phyloP scores from a whole-genome alignment of 2,888 invertebrate genomes.

The Drosophila birchii region DNA sequence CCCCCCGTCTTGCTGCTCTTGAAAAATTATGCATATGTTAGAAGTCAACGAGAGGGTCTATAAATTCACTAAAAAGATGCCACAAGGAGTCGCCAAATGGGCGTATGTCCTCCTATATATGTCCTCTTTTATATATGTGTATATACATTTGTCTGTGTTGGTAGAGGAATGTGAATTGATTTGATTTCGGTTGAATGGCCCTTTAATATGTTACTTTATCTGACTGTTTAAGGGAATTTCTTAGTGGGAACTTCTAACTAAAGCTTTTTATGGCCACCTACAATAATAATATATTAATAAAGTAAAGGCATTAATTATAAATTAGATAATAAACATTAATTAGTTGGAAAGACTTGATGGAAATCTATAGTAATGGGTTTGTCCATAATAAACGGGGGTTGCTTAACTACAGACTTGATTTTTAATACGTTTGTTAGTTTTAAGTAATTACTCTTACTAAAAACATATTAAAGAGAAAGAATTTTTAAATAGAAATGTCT shows the following conservation, averaged over 20 bases:
- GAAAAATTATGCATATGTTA: constrained; percentile 80
- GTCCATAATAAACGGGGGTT: not conserved
- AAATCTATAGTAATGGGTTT: not conserved
- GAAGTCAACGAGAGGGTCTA: constrained; percentile 73
- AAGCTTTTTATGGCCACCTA: not conserved
- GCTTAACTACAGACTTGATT: too few species aligned
- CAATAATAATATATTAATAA: constrained; percentile 6
- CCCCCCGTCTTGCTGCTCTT: constrained; percentile 67
- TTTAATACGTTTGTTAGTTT: not conserved
- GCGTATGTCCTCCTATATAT: constrained; percentile 8
- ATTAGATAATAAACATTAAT: constrained; percentile 9
- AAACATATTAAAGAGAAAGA: not conserved
- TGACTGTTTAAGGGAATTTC: not conserved
- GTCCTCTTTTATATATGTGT: not conserved
- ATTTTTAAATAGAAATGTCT: not conserved
- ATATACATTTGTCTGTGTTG: constrained; percentile 27
- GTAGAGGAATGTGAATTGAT: constrained; percentile 43
- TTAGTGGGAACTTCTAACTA: not conserved
- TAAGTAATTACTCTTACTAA: not conserved
- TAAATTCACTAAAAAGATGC: constrained; percentile 59
- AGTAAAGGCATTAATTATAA: constrained; percentile 1
- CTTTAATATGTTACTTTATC: constrained; percentile 20
- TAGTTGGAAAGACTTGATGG: not conserved
- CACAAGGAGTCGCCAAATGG: constrained; percentile 24
- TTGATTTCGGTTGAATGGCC: constrained; percentile 14